These are phyloP conservation scores for Plecturocebus donacophilus DNA, from an alignment of 2,113 vertebrate genomes.

Conservation along the genomic window DNA sequence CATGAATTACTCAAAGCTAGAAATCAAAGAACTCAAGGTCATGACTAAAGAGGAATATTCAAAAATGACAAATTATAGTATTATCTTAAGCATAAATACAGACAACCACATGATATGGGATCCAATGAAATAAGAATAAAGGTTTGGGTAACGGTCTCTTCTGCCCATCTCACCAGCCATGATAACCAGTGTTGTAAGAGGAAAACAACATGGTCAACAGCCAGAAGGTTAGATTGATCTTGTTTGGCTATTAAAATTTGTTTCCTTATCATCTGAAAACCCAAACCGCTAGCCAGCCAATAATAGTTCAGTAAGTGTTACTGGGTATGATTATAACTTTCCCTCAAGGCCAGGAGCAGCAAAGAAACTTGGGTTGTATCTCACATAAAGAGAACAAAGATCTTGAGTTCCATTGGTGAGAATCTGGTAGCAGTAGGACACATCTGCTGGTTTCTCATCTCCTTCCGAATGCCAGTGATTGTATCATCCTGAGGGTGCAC, in stretches of 20 bases:
- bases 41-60: conserved; percentile 21
- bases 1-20: conserved; percentile 1
- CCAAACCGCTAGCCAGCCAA: not conserved
- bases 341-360: not conserved
- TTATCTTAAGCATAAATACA: not conserved
- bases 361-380: not conserved
- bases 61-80: not conserved
- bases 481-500: not conserved
- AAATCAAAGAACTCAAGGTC: conserved; percentile 54
- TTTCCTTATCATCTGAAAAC: not conserved
- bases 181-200: not conserved
- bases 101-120: not conserved
- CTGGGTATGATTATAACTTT: not conserved
- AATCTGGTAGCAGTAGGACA: not conserved
- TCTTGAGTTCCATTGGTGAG: not conserved
- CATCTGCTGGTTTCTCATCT: not conserved
- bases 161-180: no score
- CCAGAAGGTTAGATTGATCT: not conserved
- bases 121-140: not conserved
- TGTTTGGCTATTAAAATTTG: not conserved
- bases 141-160: not conserved
- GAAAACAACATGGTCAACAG: not conserved
- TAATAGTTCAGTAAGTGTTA: not conserved
- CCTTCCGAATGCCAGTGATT: not conserved
- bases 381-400: not conserved